Evolutionary conservation across 2,888 invertebrate genomes (phyloP), one percentile per base, ranked within the genome.

Genomic region (Ophion ventricosus): DNA sequence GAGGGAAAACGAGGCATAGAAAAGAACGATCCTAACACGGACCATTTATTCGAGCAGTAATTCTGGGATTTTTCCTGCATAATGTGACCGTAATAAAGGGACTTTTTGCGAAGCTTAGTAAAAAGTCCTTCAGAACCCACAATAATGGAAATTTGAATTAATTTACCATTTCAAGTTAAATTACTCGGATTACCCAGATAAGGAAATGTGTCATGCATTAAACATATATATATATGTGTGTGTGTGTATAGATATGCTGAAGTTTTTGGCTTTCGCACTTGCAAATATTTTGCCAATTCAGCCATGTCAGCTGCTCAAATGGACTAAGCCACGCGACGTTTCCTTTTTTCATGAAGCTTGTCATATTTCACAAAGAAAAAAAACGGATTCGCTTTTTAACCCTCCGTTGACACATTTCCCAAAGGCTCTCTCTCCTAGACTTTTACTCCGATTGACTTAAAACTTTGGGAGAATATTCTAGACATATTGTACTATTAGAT

Each of bases 101-200:
- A 61, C 17, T 29, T 61, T 61, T 61, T 8, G 4, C 26, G 17
- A 61, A 20, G 23, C 17, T 64, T 8, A 7, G 35, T 20, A 64
- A 35, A 64, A 64, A 64, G 20, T 14, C n/a, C 35, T 4, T 8
- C 29, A 20, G 49, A 49, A 17, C 49, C 49, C 14, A 14, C 49
- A 11, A 49, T 49, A 49, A 49, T 20, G 7, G 35, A n/a, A 26
- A 64, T 64, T 64, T 40, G 11, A 8, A 64, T 64, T n/a, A 64
- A 64, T 35, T 64, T 26, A 20, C 64, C 35, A n/a, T 64, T 35
- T 14, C 14, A 2, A 64, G 29, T 25, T 61, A 61, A 61, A 61
- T 61, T 25, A 26, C n/a, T 7, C 29, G 61, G 61, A 61, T 61
- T 61, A 29, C 25, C 7, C 17, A 7, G 26, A 64, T 64, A 64